A percentile compares a stretch with the other conserved stretches of the same genome.
Conservation (phyloP, 2,888 invertebrate species). For the Halictus quadricinctus region DNA sequence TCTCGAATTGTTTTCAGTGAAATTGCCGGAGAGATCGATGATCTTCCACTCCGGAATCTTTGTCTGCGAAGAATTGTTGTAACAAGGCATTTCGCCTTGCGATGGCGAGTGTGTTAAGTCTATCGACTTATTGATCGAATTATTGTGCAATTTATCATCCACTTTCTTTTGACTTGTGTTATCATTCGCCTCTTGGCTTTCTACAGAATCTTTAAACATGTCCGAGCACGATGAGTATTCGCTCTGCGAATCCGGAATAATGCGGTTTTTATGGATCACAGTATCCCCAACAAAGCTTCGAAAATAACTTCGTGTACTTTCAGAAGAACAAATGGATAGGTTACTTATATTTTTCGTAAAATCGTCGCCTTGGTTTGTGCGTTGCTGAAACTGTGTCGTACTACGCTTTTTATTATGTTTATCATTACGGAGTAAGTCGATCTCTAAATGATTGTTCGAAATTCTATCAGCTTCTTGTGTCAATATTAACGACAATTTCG, state of each 20-base stretch:
- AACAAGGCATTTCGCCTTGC: not conserved
- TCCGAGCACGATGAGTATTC: constrained; percentile 18
- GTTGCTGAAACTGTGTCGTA: too few relatives aligned
- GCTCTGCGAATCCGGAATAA: constrained; percentile 40
- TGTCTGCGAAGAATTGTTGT: not conserved
- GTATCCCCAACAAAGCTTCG: too few relatives aligned
- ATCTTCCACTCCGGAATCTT: not conserved
- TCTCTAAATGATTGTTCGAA: not conserved
- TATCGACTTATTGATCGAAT: not conserved
- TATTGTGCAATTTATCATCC: not conserved
- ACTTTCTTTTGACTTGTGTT: not conserved
- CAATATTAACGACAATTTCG: too few relatives aligned
- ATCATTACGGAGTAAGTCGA: not conserved
- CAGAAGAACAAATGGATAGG: not conserved
- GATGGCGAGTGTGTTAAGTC: not conserved
- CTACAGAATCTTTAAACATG: constrained; percentile 18
- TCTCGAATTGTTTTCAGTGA: not conserved
- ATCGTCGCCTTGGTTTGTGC: not conserved
- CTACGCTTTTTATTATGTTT: not conserved
- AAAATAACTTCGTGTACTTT: not conserved
- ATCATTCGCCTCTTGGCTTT: not conserved
- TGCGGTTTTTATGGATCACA: not conserved
- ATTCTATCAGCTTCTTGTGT: not conserved
- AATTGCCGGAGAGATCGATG: not conserved
- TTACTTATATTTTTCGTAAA: not conserved